Conservation (phyloP, 2,113 vertebrate genomes). For the Herpailurus yagouaroundi region DNA sequence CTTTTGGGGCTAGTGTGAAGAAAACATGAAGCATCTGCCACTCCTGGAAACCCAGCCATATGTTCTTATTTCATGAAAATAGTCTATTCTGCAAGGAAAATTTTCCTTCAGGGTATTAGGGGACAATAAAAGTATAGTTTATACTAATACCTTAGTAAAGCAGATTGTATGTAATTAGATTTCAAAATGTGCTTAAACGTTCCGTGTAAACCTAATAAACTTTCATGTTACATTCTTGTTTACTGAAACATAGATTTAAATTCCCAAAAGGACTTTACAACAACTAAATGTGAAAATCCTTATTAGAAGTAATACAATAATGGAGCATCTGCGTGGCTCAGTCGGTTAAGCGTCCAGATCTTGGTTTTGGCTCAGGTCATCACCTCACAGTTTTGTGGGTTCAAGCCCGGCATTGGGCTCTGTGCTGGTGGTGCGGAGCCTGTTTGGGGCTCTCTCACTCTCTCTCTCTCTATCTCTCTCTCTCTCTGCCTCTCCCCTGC, state of each 20-base stretch:
- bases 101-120: accelerated
- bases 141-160: not conserved
- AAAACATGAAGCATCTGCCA: not conserved
- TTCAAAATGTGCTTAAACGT: not conserved
- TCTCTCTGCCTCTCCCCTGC: too few species aligned
- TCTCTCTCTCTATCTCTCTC: too few species aligned
- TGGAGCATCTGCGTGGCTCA: too few species aligned
- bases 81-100: not conserved
- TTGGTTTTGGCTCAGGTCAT: too few species aligned
- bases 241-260: not conserved
- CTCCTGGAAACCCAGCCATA: not conserved
- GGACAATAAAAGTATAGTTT: not conserved
- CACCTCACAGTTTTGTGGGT: too few species aligned
- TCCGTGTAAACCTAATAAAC: not conserved
- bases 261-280: not conserved
- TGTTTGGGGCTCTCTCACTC: too few species aligned
- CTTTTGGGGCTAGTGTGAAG: not conserved
- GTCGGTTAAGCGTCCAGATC: too few species aligned
- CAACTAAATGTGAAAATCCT: not conserved
- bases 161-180: not conserved
- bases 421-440: too few species aligned
- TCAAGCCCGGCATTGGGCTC: too few species aligned
- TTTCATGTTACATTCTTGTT: not conserved
- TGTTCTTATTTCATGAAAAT: not conserved
- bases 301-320: not conserved